Evolutionary conservation across 2,797 vertebrate species (phyloP).

Genomic region (Rhinophrynus dorsalis): DNA sequence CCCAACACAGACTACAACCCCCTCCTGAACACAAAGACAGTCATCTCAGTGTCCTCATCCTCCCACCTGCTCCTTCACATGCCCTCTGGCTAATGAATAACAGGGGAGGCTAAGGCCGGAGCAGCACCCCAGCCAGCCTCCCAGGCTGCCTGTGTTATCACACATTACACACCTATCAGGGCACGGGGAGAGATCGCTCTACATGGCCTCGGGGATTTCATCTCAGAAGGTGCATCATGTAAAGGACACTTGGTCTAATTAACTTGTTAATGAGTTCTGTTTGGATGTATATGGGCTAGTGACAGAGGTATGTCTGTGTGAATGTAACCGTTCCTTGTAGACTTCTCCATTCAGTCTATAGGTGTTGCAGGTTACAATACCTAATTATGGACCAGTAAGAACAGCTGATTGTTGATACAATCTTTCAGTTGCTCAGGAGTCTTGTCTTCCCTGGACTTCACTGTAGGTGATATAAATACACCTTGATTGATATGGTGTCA

Average conservation of each 20-base stretch:
- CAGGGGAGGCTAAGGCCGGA: neutral
- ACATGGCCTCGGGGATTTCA: neutral
- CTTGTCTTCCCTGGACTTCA: too few relatives aligned
- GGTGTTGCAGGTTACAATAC: too few relatives aligned
- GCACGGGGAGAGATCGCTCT: neutral
- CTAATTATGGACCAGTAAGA: too few relatives aligned
- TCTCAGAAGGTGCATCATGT: too few relatives aligned
- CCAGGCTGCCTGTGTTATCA: neutral
- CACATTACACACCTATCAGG: neutral
- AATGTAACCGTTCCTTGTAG: too few relatives aligned
- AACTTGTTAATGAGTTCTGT: neutral
- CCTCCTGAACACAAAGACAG: neutral
- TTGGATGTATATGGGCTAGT: neutral
- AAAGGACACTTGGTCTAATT: neutral
- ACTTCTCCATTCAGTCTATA: too few relatives aligned
- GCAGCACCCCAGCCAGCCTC: neutral
- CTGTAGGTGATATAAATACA: too few relatives aligned
- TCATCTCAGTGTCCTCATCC: neutral
- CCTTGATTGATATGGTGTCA: too few relatives aligned
- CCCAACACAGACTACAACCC: neutral
- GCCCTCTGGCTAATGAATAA: neutral
- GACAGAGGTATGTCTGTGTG: too few relatives aligned
- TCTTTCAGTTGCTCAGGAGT: too few relatives aligned
- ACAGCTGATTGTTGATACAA: too few relatives aligned
- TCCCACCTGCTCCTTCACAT: neutral